A percentile compares a stretch with the other conserved stretches of the same genome.
Evolutionary conservation across 2,888 invertebrate genomes (phyloP).

Genomic region (Epiblema foenella): DNA sequence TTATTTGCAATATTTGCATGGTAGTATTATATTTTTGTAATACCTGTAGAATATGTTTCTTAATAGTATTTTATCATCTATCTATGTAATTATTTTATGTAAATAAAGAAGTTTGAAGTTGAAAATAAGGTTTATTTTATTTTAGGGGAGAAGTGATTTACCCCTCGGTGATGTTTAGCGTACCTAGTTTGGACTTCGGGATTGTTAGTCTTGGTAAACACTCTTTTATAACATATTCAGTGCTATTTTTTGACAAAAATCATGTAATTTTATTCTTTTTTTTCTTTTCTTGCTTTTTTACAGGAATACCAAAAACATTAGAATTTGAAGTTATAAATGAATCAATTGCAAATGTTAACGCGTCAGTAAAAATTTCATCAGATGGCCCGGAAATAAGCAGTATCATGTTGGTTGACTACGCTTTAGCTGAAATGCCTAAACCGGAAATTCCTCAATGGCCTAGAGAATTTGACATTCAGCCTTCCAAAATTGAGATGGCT

Average conservation of each 20-base stretch:
- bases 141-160: conserved; percentile 86
- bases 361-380: conserved; percentile 73
- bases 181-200: conserved; percentile 84
- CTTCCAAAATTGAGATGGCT: conserved; percentile 74
- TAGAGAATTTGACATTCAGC: conserved; percentile 82
- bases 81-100: too few relatives aligned
- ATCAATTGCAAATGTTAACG: conserved; percentile 83
- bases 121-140: conserved; percentile 43
- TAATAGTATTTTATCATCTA: too few relatives aligned
- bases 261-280: neutral
- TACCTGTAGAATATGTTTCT: too few relatives aligned
- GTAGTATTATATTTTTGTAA: too few relatives aligned
- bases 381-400: conserved; percentile 84
- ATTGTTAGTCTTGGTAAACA: conserved; percentile 82
- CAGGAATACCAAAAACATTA: conserved; percentile 79
- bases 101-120: too few relatives aligned
- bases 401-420: conserved; percentile 77
- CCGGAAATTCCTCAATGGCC: conserved; percentile 76
- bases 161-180: conserved; percentile 84
- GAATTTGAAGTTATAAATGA: conserved; percentile 81
- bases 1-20: too few relatives aligned
- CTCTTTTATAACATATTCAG: neutral
- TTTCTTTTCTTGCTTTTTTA: conserved; percentile 3
- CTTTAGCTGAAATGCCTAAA: conserved; percentile 67
- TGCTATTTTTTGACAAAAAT: neutral